Evolutionary conservation across 2,113 vertebrate genomes (phyloP).

Genomic region (Corythoichthys intestinalis): DNA sequence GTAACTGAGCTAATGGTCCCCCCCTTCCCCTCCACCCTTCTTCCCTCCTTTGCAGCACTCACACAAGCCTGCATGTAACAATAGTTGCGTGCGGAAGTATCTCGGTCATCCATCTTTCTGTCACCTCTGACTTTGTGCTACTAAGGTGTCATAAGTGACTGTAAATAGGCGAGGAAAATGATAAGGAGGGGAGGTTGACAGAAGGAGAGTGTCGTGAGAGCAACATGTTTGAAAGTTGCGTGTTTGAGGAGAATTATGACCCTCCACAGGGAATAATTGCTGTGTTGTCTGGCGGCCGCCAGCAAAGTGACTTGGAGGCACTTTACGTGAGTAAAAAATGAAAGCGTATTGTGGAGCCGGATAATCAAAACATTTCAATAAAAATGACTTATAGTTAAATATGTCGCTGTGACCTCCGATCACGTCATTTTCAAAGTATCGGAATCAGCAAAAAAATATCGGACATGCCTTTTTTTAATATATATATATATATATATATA

Average conservation of each 20-base stretch:
- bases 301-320: background rate
- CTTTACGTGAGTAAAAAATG: background rate
- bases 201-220: slow-evolving; percentile 21
- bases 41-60: slow-evolving; percentile 18
- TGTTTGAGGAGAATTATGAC: slow-evolving; percentile 41
- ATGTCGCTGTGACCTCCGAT: too few relatives aligned
- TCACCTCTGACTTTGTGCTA: slow-evolving; percentile 62
- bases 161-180: slow-evolving; percentile 29
- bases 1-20: slow-evolving; percentile 64
- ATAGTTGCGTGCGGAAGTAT: slow-evolving; percentile 76
- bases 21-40: slow-evolving; percentile 24
- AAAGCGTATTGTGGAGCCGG: background rate
- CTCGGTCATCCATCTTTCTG: slow-evolving; percentile 73
- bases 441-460: too few relatives aligned
- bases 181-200: slow-evolving; percentile 13
- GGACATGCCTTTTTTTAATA: too few relatives aligned
- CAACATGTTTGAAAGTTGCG: slow-evolving; percentile 12
- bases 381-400: background rate
- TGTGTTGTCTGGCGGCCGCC: background rate
- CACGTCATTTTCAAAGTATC: too few relatives aligned
- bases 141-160: slow-evolving; percentile 58
- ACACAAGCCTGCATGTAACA: slow-evolving; percentile 60
- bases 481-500: too few relatives aligned
- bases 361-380: background rate
- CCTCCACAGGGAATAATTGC: slow-evolving; percentile 4